A percentile compares a stretch with the other conserved stretches of the same genome.
Evolutionary conservation across 2,888 invertebrate genomes (phyloP).

Genomic region (Trissoscelio sp.): DNA sequence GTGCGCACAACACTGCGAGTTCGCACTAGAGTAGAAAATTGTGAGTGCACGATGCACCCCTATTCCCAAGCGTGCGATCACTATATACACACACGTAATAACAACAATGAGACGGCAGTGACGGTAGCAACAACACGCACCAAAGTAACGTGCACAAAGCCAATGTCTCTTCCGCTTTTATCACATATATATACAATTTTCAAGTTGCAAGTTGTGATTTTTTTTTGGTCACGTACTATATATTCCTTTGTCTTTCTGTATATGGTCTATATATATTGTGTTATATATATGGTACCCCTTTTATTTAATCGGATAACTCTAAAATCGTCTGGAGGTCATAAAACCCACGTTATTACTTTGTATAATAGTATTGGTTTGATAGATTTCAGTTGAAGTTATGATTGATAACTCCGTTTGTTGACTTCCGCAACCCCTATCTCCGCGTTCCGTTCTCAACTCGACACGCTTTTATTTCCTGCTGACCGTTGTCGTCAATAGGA

Average conservation of each 20-base stretch:
- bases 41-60: slow-evolving; percentile 71
- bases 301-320: too few relatives aligned
- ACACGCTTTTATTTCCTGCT: slow-evolving; percentile 53
- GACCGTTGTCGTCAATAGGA: slow-evolving; percentile 47
- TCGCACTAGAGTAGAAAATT: slow-evolving; percentile 18
- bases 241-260: too few relatives aligned
- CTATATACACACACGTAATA: slow-evolving; percentile 27
- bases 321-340: too few relatives aligned
- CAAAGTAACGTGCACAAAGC: slow-evolving; percentile 29
- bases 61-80: slow-evolving; percentile 75
- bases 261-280: too few relatives aligned
- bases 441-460: slow-evolving; percentile 51
- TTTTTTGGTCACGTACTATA: too few relatives aligned
- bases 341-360: too few relatives aligned
- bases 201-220: too few relatives aligned
- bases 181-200: slow-evolving; percentile 4
- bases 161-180: slow-evolving; percentile 17
- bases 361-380: too few relatives aligned
- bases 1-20: slow-evolving; percentile 35
- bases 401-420: too few relatives aligned
- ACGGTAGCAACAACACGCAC: slow-evolving; percentile 36
- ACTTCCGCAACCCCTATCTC: slow-evolving; percentile 59
- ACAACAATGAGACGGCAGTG: slow-evolving; percentile 39
- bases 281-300: too few relatives aligned
- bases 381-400: too few relatives aligned